Evolutionary conservation across 2,113 vertebrate genomes (phyloP).

Genomic region (Rhynchomys soricoides): DNA sequence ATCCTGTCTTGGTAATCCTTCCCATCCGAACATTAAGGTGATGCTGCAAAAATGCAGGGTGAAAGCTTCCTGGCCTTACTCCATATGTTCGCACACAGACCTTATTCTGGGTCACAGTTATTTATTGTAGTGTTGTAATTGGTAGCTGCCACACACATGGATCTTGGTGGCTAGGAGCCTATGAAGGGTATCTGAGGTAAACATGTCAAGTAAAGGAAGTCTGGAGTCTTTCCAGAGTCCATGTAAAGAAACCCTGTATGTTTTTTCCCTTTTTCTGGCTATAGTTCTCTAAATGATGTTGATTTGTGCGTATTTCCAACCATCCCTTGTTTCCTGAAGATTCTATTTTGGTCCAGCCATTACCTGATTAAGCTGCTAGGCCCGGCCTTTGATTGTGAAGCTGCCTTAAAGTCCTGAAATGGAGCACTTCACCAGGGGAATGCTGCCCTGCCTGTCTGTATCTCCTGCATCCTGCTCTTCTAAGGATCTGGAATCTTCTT

Average conservation of each 20-base stretch:
- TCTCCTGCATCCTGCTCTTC: neutral
- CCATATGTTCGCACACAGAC: neutral
- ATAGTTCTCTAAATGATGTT: neutral
- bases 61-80: neutral
- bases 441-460: neutral
- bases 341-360: slow-evolving; percentile 67
- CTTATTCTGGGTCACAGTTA: neutral
- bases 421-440: neutral
- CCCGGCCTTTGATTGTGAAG: slow-evolving; percentile 30
- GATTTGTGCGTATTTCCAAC: slow-evolving; percentile 20
- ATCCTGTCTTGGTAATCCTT: neutral
- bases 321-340: slow-evolving; percentile 42
- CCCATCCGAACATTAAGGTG: neutral
- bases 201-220: neutral
- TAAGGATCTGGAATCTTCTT: neutral
- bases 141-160: neutral
- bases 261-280: neutral
- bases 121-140: neutral
- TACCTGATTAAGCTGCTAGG: slow-evolving; percentile 64
- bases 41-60: neutral
- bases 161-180: neutral
- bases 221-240: neutral
- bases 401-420: neutral
- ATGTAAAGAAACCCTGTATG: neutral
- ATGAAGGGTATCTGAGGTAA: neutral